Base-by-base conservation (phyloP, 2,113 vertebrate genomes). In the Orcinus orca region DNA sequence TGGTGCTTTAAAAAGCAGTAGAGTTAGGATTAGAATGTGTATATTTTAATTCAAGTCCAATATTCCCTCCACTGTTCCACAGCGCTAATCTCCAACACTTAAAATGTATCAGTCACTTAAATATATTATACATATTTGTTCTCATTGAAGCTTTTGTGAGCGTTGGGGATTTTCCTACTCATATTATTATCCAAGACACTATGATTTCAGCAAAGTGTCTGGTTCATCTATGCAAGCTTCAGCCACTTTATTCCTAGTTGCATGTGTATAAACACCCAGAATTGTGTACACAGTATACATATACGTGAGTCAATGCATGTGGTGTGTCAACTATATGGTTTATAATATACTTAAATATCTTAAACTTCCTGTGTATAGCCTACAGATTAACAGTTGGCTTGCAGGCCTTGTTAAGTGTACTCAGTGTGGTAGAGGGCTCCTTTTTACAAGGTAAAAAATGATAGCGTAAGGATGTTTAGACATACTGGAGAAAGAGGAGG, bases 391-490 rank as follows among this genome's bases (percentile, higher is more conserved):
- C 44, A 77, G 47, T 82, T 82, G 96, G 53, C 76, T 73, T 60
- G 25, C 47, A 67, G 76, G 55, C 25, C 63, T 81, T 20, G 10
- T 68, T 90, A 73, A 85, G 55, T 38, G 41, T 33, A 31, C 55
- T 91, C 47, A n/a, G n/a, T 0, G 6, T 70, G 88, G 63, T 63
- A 71, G 65, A 94, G 60, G 84, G 4, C 41, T 76, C 47, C 65
- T 79, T 41, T 88, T 92, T 33, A 97, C 44, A 67, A 80, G 74
- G 79, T 96, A 58, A 96, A 88, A 97, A 80, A 92, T 90, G 79
- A 76, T 31, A 36, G 62, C 44, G n/a, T 86, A 79, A 77, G 14
- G 71, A 12, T 90, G 67, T 97, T 96, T 96, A 65, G 85, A 96
- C n/a, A 68, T 36, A 8, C 23, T 21, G 38, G 33, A 74, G 58